Base-by-base conservation (phyloP, 2,797 vertebrate species). In the Peromyscus nudipes region DNA sequence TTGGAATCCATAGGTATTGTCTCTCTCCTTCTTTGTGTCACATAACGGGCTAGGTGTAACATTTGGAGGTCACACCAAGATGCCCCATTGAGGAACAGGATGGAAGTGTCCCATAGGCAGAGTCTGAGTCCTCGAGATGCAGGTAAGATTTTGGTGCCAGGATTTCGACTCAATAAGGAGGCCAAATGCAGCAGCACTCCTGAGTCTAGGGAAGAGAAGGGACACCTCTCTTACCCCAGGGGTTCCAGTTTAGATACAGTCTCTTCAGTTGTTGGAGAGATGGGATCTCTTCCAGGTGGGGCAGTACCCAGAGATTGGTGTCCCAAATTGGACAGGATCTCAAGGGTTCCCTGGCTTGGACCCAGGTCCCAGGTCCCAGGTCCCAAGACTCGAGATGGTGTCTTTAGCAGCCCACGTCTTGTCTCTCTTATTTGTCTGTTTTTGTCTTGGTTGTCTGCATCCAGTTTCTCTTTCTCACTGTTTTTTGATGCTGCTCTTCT, bases 221-320 rank as follows among this genome's bases (percentile, higher is more conserved):
- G n/a, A 73, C 34, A 10, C 8, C n/a, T 37, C 16, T 71, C 69
- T 73, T 73, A 19, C n/a, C 19, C n/a, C 8, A 73, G 19, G 17
- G 16, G 16, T 69, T 6, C 34, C 16, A 69, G 31, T 16, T n/a
- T 0, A 0, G 16, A n/a, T 6, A 69, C 3, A 17, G 16, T 69
- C 16, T n/a, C 65, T n/a, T n/a, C 67, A 69, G 67, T 69, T 69
- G 34, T n/a, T 69, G 34, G 34, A 69, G 31, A 69, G 67, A 69
- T n/a, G 17, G 16, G 65, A 67, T 34, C 1, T 67, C 31, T 67
- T 31, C 31, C 13, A 31, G 31, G 27, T 29, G 67, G 67, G 67
- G 34, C 16, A 19, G 34, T 19, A 69, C 34, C 34, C 67, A n/a
- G 17, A 8, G 19, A 37, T 11, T 37, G 16, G 65, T 71, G 69